Conservation (phyloP, 2,888 invertebrate genomes). For the Thymelicus sylvestris region DNA sequence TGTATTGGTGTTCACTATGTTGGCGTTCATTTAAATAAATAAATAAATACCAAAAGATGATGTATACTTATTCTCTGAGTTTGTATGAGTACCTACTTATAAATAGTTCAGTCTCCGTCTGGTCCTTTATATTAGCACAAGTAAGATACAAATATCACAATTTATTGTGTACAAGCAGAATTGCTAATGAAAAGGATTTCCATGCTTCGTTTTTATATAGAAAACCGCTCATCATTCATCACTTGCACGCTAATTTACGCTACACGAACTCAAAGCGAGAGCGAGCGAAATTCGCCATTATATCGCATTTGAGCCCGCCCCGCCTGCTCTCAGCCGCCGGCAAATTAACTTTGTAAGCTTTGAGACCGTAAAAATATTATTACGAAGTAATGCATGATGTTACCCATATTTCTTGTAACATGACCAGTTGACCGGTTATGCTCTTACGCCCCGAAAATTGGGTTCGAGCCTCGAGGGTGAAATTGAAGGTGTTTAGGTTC, state of each 20-base stretch:
- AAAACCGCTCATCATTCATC: conserved; percentile 41
- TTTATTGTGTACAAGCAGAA: no score
- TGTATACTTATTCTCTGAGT: no score
- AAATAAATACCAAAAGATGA: no score
- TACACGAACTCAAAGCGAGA: conserved; percentile 57
- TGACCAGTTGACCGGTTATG: conserved; percentile 27
- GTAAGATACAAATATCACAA: no score
- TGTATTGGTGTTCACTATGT: no score
- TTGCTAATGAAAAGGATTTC: no score
- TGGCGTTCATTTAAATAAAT: no score
- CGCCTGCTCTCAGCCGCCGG: conserved; percentile 57
- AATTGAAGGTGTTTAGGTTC: conserved; percentile 22
- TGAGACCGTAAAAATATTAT: conserved; percentile 63
- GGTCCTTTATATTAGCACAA: no score
- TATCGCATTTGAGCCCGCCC: conserved; percentile 63
- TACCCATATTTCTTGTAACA: conserved; percentile 44
- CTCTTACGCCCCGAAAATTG: conserved; percentile 23
- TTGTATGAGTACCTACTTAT: no score
- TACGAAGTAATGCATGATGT: conserved; percentile 52
- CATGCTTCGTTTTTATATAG: no score
- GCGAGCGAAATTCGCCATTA: conserved; percentile 73
- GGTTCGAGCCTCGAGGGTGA: conserved; percentile 10
- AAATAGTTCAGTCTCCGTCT: no score
- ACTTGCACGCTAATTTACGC: conserved; percentile 48
- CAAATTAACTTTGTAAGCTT: conserved; percentile 64